phyloP scores from a whole-genome alignment of 2,797 vertebrate species.

The Hafferia zeledoni region DNA sequence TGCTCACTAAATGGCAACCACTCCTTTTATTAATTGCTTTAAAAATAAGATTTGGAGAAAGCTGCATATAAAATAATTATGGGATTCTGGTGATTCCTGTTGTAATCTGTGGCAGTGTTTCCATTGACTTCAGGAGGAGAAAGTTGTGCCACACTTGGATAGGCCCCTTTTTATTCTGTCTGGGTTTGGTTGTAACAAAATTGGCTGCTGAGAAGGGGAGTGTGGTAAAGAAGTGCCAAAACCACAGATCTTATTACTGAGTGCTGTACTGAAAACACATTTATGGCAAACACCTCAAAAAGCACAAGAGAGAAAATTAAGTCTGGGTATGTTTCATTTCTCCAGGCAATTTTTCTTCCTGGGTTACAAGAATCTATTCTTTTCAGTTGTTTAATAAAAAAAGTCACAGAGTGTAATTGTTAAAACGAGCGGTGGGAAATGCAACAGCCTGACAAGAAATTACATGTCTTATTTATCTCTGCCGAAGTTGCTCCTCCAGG shows the following conservation, averaged over 20 bases:
- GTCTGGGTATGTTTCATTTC: slow-evolving; percentile 35
- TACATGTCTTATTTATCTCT: slow-evolving; percentile 51
- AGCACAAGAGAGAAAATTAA: neutral
- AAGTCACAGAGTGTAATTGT: slow-evolving; percentile 31
- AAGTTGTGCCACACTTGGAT: neutral
- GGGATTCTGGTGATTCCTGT: neutral
- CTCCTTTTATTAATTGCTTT: slow-evolving; percentile 34
- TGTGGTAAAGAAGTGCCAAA: neutral
- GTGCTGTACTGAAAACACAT: neutral
- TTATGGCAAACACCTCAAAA: slow-evolving; percentile 15
- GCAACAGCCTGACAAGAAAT: slow-evolving; percentile 55
- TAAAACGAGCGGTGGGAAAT: slow-evolving; percentile 17
- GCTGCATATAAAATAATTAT: neutral
- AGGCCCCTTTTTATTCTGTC: neutral
- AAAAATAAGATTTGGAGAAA: slow-evolving; percentile 27
- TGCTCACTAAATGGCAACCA: neutral
- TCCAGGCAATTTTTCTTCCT: slow-evolving; percentile 48
- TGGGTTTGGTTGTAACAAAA: neutral
- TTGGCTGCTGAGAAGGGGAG: neutral
- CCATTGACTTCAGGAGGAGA: neutral
- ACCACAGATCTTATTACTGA: neutral
- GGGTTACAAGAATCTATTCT: slow-evolving; percentile 31
- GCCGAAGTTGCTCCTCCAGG: neutral
- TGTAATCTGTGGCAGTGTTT: neutral
- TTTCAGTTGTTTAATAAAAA: slow-evolving; percentile 21